Evolutionary conservation across 2,113 vertebrate genomes (phyloP).

Genomic region (Morone chrysops): DNA sequence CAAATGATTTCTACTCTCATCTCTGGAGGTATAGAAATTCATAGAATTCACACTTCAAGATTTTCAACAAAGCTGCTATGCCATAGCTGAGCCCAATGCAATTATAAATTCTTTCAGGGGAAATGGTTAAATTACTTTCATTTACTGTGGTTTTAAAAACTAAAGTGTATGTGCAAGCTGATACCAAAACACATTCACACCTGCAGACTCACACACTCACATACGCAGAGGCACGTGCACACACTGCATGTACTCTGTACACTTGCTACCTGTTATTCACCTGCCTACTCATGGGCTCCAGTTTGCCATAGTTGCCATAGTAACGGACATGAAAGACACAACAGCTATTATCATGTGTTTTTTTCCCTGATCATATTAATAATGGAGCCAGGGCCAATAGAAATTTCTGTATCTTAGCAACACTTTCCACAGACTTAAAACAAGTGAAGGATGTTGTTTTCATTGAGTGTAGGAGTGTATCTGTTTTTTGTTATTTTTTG

Average conservation of each 20-base stretch:
- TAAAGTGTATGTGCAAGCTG: slow-evolving; percentile 43
- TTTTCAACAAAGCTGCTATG: slow-evolving; percentile 56
- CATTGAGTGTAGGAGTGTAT: neutral
- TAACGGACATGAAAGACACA: slow-evolving; percentile 30
- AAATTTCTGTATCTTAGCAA: slow-evolving; percentile 35
- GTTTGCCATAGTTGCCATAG: slow-evolving; percentile 59
- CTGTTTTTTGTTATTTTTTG: neutral
- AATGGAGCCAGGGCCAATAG: neutral
- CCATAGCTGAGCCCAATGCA: slow-evolving; percentile 16
- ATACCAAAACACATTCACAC: slow-evolving; percentile 55
- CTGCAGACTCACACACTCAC: slow-evolving; percentile 22
- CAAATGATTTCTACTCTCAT: slow-evolving; percentile 53
- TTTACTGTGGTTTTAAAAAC: slow-evolving; percentile 58
- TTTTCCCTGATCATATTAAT: slow-evolving; percentile 15
- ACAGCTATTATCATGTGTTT: slow-evolving; percentile 15
- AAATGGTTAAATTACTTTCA: slow-evolving; percentile 66
- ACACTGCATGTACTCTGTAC: slow-evolving; percentile 4
- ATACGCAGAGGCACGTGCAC: neutral
- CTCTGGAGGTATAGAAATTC: slow-evolving; percentile 67
- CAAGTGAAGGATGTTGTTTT: neutral
- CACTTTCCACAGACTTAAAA: neutral
- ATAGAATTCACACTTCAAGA: slow-evolving; percentile 66
- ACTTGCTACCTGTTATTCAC: slow-evolving; percentile 46
- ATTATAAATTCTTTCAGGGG: slow-evolving; percentile 61
- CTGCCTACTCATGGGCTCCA: slow-evolving; percentile 28